Base-by-base conservation (phyloP, 2,797 vertebrate species). In the Sebastes trivittatus region DNA sequence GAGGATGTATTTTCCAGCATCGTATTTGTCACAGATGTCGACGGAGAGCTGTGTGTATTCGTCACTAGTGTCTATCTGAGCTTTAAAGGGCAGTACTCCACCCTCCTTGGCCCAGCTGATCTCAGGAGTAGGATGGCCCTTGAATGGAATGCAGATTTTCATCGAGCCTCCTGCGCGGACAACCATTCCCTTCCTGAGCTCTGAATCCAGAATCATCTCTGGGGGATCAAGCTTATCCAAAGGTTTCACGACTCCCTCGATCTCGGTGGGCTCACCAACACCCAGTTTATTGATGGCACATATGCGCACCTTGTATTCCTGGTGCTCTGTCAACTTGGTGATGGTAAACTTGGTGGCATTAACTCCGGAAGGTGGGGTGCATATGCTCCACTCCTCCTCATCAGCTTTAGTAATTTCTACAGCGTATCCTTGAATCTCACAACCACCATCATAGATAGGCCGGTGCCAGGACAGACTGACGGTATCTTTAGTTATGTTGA, bases 391-490 rank as follows among this genome's bases (percentile, higher is more conserved):
- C 87, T 99, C 98, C 87, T 99, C 98, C 91, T 99, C 98, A 79
- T 99, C 98, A 78, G 96, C 97, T 95, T 98, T 98, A 88, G 97
- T 98, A 62, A 98, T 96, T 95, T 99, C 98, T 72, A 99, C 95
- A 83, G 97, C 84, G 3, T 99, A 99, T 80, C 98, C 98, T 87
- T 98, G 96, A 81, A 99, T 98, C 60, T 98, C 97, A 95, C 97
- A 97, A 69, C 98, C 98, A 84, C 98, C 98, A 84, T 99, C 98
- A 88, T 99, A 99, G 92, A 99, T 98, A 72, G 98, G 98, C 77
- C 97, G 97, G 64, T 97, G 96, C 98, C 98, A 99, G 72, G 96
- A 94, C 84, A 99, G 72, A 68, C 84, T 95, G 80, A 99, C 60
- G 9, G 98, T 97, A 92, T 95, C 96, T 95, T 96, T 99, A 52